Percentiles rank a stretch among this genome's conserved stretches.
These are phyloP conservation scores for Sminthurinus signatus DNA, from an alignment of 1,140 invertebrate species.

Conservation along the genomic window DNA sequence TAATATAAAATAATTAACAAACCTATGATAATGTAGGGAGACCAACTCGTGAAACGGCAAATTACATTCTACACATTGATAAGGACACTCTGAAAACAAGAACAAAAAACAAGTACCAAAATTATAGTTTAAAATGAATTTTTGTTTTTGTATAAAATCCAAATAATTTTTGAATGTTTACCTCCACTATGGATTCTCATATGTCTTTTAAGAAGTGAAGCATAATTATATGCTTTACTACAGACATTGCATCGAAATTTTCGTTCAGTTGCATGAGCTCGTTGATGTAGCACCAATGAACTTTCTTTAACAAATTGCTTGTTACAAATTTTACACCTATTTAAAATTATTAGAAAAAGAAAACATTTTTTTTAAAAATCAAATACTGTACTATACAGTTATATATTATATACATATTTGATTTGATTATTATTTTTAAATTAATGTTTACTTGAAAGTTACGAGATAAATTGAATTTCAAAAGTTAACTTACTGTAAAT, in stretches of 20 bases:
- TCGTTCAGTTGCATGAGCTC: conserved; percentile 32
- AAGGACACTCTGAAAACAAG: conserved; percentile 37
- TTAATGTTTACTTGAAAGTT: no score
- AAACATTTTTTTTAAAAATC: conserved; percentile 6
- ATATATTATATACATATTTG: no score
- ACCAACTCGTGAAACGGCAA: conserved; percentile 38
- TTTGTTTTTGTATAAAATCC: no score
- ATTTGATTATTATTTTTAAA: no score
- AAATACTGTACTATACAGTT: no score
- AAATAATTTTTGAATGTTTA: no score
- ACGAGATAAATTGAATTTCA: background rate
- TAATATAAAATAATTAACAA: background rate
- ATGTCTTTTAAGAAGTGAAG: conserved; percentile 35
- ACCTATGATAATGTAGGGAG: conserved; percentile 38
- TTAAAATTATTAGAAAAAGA: conserved; percentile 10
- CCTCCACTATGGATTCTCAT: conserved; percentile 36
- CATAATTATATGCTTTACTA: conserved; percentile 38
- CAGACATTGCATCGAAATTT: conserved; percentile 34
- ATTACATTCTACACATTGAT: conserved; percentile 30
- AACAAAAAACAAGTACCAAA: no score
- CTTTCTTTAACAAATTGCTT: conserved; percentile 37
- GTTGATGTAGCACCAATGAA: conserved; percentile 32
- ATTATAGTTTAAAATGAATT: no score
- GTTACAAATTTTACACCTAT: conserved; percentile 31
- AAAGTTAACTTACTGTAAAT: conserved; percentile 28